Conservation (phyloP, 2,888 invertebrate genomes). For the Emmelina monodactyla region DNA sequence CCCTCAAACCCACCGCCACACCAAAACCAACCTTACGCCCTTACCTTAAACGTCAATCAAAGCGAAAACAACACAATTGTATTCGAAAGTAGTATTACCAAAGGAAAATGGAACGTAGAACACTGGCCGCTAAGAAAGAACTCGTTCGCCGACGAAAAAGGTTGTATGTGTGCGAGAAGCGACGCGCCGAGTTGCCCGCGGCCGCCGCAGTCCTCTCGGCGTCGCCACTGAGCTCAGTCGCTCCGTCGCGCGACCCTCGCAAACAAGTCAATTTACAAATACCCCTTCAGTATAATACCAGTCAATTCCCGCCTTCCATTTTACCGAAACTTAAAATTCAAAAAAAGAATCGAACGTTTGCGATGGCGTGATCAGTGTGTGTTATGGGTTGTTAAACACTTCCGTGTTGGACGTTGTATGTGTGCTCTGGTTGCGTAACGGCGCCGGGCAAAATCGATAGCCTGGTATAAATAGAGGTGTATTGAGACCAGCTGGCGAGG, state of each 20-base stretch:
- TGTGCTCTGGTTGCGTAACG: conserved; percentile 52
- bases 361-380: conserved; percentile 28
- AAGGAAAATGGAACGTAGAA: no score
- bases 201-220: conserved; percentile 38
- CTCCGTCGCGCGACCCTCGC: conserved; percentile 22
- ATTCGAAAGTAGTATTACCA: conserved; percentile 1
- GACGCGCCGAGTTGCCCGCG: conserved; percentile 19
- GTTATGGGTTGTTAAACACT: conserved; percentile 37
- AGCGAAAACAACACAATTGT: neutral
- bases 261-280: conserved; percentile 28
- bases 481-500: conserved; percentile 55
- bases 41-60: neutral
- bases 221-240: conserved; percentile 47
- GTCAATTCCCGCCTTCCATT: conserved; percentile 35
- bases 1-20: neutral
- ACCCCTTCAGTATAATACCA: conserved; percentile 12
- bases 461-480: conserved; percentile 55
- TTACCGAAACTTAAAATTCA: conserved; percentile 10
- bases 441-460: conserved; percentile 59
- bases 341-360: conserved; percentile 20
- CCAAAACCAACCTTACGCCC: neutral
- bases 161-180: conserved; percentile 29
- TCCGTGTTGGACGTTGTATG: conserved; percentile 24
- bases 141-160: neutral
- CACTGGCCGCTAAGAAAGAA: no score